Conservation (phyloP, 2,113 vertebrate species). For the Scartelaos histophorus region DNA sequence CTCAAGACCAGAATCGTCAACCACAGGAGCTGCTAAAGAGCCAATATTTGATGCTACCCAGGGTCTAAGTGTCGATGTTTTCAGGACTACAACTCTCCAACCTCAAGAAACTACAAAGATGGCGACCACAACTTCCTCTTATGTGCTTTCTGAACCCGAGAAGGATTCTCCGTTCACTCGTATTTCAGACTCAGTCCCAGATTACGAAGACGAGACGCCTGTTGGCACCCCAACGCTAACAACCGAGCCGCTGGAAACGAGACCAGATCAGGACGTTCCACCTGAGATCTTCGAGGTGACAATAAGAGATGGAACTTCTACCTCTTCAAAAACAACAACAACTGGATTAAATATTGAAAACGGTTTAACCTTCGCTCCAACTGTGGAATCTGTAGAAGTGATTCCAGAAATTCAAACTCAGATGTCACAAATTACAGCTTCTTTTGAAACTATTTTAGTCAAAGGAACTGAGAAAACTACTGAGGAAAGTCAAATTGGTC, state of each 20-base stretch:
- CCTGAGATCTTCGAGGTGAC: neutral
- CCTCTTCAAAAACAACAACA: neutral
- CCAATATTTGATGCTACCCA: neutral
- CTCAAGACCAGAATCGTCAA: too few species aligned
- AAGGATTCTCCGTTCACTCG: constrained; percentile 74
- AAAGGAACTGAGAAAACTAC: neutral
- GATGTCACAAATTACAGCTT: neutral
- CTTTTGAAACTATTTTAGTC: neutral
- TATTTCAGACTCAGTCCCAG: constrained; percentile 57
- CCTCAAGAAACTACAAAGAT: neutral
- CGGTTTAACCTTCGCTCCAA: neutral
- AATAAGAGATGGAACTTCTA: neutral
- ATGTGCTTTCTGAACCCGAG: constrained; percentile 35
- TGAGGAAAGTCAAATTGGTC: neutral
- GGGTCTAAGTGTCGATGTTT: neutral
- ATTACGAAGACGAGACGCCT: constrained; percentile 43
- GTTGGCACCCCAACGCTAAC: constrained; percentile 13
- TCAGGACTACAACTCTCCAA: neutral
- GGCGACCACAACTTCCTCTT: neutral
- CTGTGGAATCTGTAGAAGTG: neutral
- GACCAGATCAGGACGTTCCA: neutral
- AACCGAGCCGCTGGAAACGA: neutral
- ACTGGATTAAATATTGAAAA: neutral
- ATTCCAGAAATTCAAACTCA: neutral
- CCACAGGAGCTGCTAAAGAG: too few species aligned